A percentile compares a stretch with the other conserved stretches of the same genome.
Evolutionary conservation across 1,140 invertebrate genomes (phyloP).

Genomic region (Dreissena rostriformis): DNA sequence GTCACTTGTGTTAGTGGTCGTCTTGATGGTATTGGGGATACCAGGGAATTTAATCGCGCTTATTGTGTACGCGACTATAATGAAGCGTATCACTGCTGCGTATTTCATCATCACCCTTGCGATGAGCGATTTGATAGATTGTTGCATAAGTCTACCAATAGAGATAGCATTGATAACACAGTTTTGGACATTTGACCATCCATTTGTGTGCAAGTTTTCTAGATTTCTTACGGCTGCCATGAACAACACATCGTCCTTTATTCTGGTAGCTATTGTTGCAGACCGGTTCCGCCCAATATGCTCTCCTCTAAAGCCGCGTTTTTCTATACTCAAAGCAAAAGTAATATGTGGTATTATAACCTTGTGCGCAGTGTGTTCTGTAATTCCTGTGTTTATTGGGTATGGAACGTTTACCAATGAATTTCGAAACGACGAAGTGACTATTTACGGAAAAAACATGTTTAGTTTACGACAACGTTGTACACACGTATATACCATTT

Average conservation of each 20-base stretch:
- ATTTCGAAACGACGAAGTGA: background rate
- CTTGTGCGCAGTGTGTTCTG: constrained; percentile 13
- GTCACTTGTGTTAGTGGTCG: constrained; percentile 32
- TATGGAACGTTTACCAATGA: constrained; percentile 35
- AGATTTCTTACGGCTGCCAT: constrained; percentile 41
- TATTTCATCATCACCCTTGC: constrained; percentile 48
- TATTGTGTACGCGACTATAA: constrained; percentile 40
- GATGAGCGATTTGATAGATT: constrained; percentile 43
- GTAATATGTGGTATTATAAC: constrained; percentile 20
- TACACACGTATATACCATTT: constrained; percentile 25
- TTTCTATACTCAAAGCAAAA: constrained; percentile 13
- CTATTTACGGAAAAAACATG: constrained; percentile 21
- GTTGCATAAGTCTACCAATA: constrained; percentile 26
- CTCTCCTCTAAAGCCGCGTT: constrained; percentile 29
- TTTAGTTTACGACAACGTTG: constrained; percentile 31
- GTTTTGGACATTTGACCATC: constrained; percentile 41
- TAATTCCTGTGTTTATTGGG: constrained; percentile 38
- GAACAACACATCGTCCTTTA: constrained; percentile 18
- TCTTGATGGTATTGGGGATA: constrained; percentile 38
- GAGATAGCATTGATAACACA: constrained; percentile 29
- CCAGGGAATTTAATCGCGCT: constrained; percentile 38
- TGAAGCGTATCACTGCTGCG: constrained; percentile 42
- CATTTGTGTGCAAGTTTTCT: constrained; percentile 40
- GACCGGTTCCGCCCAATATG: constrained; percentile 49
- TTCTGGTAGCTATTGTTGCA: constrained; percentile 28